A percentile compares a stretch with the other conserved stretches of the same genome.
These are phyloP conservation scores for Catagonus wagneri DNA, from an alignment of 2,113 vertebrate species.

Conservation along the genomic window DNA sequence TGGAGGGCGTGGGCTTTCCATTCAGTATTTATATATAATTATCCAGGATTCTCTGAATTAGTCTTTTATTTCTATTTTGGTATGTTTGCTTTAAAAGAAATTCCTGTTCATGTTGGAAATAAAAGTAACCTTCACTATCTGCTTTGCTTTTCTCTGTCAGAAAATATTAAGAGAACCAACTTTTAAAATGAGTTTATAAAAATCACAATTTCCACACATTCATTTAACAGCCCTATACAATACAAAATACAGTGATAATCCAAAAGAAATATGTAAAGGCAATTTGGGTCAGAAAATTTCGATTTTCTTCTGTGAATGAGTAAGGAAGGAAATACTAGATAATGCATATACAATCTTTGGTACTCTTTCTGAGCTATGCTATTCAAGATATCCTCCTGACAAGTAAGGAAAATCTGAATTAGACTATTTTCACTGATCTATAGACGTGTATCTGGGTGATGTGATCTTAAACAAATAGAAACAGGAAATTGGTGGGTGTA, in stretches of 20 bases:
- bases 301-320: slow-evolving; percentile 4
- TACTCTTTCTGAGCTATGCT: not conserved
- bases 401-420: not conserved
- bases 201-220: slow-evolving; percentile 19
- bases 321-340: not conserved
- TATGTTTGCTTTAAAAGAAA: slow-evolving; percentile 58
- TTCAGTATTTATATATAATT: not conserved
- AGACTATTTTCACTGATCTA: not conserved
- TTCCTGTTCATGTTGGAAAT: slow-evolving; percentile 13
- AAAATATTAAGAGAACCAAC: slow-evolving; percentile 1
- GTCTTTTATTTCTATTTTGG: slow-evolving; percentile 45
- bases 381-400: not conserved
- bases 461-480: not conserved
- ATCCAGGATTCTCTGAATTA: not conserved
- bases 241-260: not conserved
- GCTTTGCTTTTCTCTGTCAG: slow-evolving; percentile 32
- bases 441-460: not conserved
- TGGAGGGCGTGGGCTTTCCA: not conserved
- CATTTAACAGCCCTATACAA: not conserved
- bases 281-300: slow-evolving; percentile 23
- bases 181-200: slow-evolving; percentile 53
- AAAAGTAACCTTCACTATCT: not conserved
- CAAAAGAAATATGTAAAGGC: slow-evolving; percentile 29
- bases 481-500: not conserved
- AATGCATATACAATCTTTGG: not conserved